These are phyloP conservation scores for Palythoa grandiflora DNA, from an alignment of 92 coral and sea anemone genomes.

Conservation along the genomic window DNA sequence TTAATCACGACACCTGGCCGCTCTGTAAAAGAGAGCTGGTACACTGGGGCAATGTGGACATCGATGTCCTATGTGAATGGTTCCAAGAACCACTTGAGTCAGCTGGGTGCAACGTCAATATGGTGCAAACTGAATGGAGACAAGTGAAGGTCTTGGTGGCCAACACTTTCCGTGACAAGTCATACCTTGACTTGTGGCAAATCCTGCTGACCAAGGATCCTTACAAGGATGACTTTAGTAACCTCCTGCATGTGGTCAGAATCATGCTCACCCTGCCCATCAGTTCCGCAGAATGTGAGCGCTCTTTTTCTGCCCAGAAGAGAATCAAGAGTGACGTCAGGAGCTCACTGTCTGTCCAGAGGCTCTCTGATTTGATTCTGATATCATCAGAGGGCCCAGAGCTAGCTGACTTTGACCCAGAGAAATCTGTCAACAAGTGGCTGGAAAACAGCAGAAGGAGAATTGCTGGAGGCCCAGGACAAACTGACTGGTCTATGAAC, in stretches of 20 bases:
- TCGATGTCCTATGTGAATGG: background rate
- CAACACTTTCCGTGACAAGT: background rate
- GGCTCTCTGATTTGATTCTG: constrained; percentile 16
- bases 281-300: constrained; percentile 20
- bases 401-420: background rate
- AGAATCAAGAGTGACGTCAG: constrained; percentile 6
- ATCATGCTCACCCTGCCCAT: constrained; percentile 1
- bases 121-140: constrained; percentile 12
- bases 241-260: constrained; percentile 1
- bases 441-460: too few relatives aligned
- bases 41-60: constrained; percentile 2
- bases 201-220: constrained; percentile 18
- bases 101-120: constrained; percentile 28
- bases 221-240: constrained; percentile 1
- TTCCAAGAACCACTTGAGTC: constrained; percentile 1
- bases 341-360: background rate
- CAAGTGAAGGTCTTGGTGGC: constrained; percentile 20
- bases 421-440: too few relatives aligned
- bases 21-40: background rate
- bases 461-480: too few relatives aligned
- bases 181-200: background rate
- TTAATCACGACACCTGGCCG: constrained; percentile 29
- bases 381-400: constrained; percentile 21
- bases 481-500: too few relatives aligned
- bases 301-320: constrained; percentile 20